A percentile compares a stretch with the other conserved stretches of the same genome.
Evolutionary conservation across 2,888 invertebrate genomes (phyloP).

Genomic region (Hyles lineata): DNA sequence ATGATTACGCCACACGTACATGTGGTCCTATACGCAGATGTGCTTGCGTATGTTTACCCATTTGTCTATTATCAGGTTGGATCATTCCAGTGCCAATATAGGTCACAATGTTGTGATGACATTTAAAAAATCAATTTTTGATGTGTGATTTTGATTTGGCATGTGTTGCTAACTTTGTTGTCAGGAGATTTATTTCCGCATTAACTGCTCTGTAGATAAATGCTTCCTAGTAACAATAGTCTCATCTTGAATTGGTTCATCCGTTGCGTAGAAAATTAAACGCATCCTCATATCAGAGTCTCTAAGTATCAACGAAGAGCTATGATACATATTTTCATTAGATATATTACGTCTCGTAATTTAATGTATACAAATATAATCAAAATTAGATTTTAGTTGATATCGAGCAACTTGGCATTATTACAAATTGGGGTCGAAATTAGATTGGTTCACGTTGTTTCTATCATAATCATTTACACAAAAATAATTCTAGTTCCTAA

Average conservation of each 20-base stretch:
- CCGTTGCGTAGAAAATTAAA: background rate
- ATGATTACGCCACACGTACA: slow-evolving; percentile 36
- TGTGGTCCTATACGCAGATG: slow-evolving; percentile 41
- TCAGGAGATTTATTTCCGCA: too few relatives aligned
- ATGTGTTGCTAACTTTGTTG: background rate
- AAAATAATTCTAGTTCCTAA: too few relatives aligned
- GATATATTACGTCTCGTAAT: background rate
- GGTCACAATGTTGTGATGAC: slow-evolving; percentile 19
- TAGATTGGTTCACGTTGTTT: too few relatives aligned
- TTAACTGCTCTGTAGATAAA: too few relatives aligned
- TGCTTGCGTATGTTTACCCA: slow-evolving; percentile 30
- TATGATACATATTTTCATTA: background rate
- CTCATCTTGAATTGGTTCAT: background rate
- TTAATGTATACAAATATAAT: too few relatives aligned
- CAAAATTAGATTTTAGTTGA: too few relatives aligned
- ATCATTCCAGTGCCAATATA: slow-evolving; percentile 25
- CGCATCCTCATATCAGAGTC: background rate
- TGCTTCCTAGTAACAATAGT: too few relatives aligned
- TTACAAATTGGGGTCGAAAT: too few relatives aligned
- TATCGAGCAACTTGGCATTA: too few relatives aligned
- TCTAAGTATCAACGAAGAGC: background rate
- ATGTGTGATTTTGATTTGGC: background rate
- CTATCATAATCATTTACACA: too few relatives aligned
- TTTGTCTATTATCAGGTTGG: slow-evolving; percentile 14
- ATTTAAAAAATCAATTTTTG: background rate